phyloP scores from a whole-genome alignment of 2,888 invertebrate species.

The Leucoptera coffeella region DNA sequence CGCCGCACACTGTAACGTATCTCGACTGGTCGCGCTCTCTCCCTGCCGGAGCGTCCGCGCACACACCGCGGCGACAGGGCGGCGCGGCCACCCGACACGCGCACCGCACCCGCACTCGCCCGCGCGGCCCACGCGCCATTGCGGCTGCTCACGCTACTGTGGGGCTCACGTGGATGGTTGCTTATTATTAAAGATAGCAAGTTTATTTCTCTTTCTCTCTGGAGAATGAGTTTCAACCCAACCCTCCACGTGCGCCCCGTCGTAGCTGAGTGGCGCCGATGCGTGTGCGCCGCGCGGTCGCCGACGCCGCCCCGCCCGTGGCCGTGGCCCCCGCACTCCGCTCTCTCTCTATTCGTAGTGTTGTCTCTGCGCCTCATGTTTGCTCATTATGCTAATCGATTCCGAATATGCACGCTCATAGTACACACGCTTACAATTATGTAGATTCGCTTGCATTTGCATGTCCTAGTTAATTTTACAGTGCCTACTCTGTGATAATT shows the following conservation, averaged over 20 bases:
- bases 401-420: conserved; percentile 3
- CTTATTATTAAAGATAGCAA: neutral
- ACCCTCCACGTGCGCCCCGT: no score
- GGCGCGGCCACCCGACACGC: neutral
- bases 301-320: conserved; percentile 54
- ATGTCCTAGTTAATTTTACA: conserved; percentile 6
- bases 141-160: no score
- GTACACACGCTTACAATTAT: conserved; percentile 1
- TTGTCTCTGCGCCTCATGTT: conserved; percentile 14
- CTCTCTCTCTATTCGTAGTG: conserved; percentile 15
- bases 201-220: neutral
- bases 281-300: conserved; percentile 29
- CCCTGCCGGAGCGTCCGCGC: neutral
- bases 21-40: conserved; percentile 12
- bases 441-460: conserved; percentile 5
- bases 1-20: conserved; percentile 45
- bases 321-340: conserved; percentile 44
- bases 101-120: no score
- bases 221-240: conserved; percentile 16
- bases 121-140: no score
- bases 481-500: conserved; percentile 1
- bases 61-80: neutral
- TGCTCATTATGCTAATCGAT: conserved; percentile 3
- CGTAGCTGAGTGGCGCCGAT: conserved; percentile 26
- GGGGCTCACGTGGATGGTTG: neutral